Evolutionary conservation across 1,140 invertebrate species (phyloP).

Genomic region (Helicoverpa zea): DNA sequence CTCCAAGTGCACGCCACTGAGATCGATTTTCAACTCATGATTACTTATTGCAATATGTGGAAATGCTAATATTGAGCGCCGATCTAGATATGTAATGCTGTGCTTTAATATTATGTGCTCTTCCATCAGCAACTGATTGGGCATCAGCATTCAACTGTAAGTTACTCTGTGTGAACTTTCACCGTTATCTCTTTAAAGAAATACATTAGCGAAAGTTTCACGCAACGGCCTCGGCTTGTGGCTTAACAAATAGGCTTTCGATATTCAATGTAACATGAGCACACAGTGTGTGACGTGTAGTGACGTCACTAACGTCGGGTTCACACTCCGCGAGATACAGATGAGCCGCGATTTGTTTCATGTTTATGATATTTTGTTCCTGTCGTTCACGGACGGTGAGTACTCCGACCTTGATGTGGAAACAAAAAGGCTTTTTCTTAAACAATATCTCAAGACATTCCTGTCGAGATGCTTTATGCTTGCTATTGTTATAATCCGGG

Average conservation of each 20-base stretch:
- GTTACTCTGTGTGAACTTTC: neutral
- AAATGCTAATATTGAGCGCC: no score
- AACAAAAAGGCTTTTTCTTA: conserved; percentile 19
- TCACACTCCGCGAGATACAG: conserved; percentile 24
- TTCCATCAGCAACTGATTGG: no score
- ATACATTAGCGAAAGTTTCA: neutral
- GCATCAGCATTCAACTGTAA: no score
- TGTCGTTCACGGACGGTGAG: neutral
- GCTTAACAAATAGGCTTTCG: conserved; percentile 32
- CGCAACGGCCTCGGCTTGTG: neutral
- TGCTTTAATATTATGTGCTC: no score
- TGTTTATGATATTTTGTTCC: conserved; percentile 11
- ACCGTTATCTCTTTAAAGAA: neutral
- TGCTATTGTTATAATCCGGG: neutral
- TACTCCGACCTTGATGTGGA: neutral
- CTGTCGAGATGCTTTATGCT: neutral
- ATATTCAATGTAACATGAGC: conserved; percentile 12
- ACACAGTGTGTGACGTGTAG: neutral
- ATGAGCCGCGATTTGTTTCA: conserved; percentile 26
- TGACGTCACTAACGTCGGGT: conserved; percentile 1
- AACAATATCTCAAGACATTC: neutral
- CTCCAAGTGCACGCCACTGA: no score
- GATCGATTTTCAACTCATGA: no score
- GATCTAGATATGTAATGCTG: no score
- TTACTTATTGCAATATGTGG: no score